Base-by-base conservation (phyloP, 2,113 vertebrate species). In the Holacanthus passer region DNA sequence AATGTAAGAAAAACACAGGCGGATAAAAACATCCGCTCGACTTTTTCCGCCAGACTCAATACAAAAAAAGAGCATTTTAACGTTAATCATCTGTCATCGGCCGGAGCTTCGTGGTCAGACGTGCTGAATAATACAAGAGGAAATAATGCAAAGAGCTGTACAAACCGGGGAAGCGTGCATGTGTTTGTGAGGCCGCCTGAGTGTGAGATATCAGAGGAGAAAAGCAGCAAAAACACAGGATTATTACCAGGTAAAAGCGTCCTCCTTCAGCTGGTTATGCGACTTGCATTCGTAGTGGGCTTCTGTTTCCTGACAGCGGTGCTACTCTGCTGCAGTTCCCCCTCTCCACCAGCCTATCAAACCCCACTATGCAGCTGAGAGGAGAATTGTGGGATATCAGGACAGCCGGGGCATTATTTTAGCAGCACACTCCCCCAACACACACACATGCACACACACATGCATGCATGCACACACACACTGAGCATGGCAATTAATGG, bases 371-470 rank as follows among this genome's bases (percentile, higher is more conserved):
- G 86, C 85, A 71, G 74, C 60, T 47, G 20, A 77, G 48, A 76
- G 86, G 2, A 88, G 91, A 58, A 93, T 91, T 92, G 83, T 94
- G 93, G 93, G 92, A 93, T 90, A 88, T 84, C 48, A 62, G 84
- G 53, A 93, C 88, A 90, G 84, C 91, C 86, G 63, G 73, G 68
- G 62, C 55, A 72, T 86, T 92, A 89, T 91, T 87, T 87, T 20
- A 82, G 32, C 76, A 65, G 63, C 70, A 77, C 69, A 27, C 41
- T 59, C 45, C 24, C 24, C 16, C 47, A 22, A 22, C 35, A 22
- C 73, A 22, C 47, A n/a, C 32, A 29, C 58, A 13, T 43, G 39
- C 35, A 37, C 48, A 20, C 45, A 69, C 56, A 29, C 27, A 56
- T 66, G 24, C 58, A 11, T 9, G 22, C n/a, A 45, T 29, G 1